Evolutionary conservation across 1,140 invertebrate species (phyloP).

Genomic region (Drosophila ananassae): DNA sequence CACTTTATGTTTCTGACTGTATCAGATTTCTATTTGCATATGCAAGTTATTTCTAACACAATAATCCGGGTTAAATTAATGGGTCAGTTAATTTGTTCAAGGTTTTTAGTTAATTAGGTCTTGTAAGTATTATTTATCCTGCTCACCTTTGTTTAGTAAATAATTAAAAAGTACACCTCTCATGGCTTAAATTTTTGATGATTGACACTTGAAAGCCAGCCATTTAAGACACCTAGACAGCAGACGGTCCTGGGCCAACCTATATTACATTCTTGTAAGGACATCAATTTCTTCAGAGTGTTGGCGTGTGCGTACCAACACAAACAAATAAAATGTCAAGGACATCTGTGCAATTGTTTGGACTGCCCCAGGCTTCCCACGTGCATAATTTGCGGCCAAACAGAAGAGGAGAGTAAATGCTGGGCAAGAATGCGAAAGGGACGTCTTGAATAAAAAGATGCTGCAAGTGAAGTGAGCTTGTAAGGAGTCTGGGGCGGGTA

Average conservation of each 20-base stretch:
- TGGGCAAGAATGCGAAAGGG: slow-evolving; percentile 4
- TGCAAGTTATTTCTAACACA: no score
- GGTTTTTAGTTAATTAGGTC: no score
- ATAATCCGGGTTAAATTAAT: no score
- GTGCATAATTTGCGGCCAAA: slow-evolving; percentile 76
- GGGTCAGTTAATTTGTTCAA: no score
- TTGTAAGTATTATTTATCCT: no score
- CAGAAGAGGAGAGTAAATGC: slow-evolving; percentile 9
- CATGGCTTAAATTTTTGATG: slow-evolving; percentile 17
- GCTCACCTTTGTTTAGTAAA: neutral
- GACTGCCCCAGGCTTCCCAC: slow-evolving; percentile 45
- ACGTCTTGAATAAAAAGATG: slow-evolving; percentile 24
- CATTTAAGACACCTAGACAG: slow-evolving; percentile 36
- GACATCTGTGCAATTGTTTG: slow-evolving; percentile 59
- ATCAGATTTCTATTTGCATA: no score
- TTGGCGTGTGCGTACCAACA: slow-evolving; percentile 14
- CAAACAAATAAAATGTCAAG: slow-evolving; percentile 76
- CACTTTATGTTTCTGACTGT: no score
- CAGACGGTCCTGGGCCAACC: slow-evolving; percentile 24
- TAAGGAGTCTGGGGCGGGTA: slow-evolving; percentile 11
- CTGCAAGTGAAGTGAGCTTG: slow-evolving; percentile 50
- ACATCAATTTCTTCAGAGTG: slow-evolving; percentile 59
- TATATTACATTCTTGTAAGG: slow-evolving; percentile 33
- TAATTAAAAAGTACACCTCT: neutral
- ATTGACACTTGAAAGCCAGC: slow-evolving; percentile 45